phyloP scores from a whole-genome alignment of 2,888 invertebrate genomes.

The Melieria crassipennis region DNA sequence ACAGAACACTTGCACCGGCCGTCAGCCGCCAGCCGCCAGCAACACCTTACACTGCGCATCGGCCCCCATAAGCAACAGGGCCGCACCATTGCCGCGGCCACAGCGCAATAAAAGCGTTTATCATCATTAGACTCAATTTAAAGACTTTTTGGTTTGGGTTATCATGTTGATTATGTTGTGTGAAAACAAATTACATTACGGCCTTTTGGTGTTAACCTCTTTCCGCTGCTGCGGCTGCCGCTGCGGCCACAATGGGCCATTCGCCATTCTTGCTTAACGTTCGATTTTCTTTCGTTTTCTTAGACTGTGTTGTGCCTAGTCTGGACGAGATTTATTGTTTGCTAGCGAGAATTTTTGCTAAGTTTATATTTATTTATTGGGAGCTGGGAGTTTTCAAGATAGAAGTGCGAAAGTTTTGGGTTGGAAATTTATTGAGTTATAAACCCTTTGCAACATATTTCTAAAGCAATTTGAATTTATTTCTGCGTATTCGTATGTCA shows the following conservation, averaged over 20 bases:
- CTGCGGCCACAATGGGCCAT: constrained; percentile 12
- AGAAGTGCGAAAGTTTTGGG: no score
- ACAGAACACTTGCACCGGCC: constrained; percentile 12
- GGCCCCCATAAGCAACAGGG: constrained; percentile 49
- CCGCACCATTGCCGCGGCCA: constrained; percentile 29
- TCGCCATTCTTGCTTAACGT: not conserved
- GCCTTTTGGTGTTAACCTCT: constrained; percentile 51
- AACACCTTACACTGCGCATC: constrained; percentile 44
- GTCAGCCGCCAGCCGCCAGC: constrained; percentile 35
- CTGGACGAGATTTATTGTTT: no score
- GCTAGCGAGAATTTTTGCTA: no score
- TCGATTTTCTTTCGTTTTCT: no score
- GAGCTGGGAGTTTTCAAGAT: no score
- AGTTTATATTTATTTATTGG: no score
- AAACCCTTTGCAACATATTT: no score
- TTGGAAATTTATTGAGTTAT: no score
- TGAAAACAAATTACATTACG: constrained; percentile 66
- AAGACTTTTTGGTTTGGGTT: constrained; percentile 63
- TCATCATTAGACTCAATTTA: constrained; percentile 66
- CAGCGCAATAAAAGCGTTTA: constrained; percentile 62
- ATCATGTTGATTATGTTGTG: constrained; percentile 67
- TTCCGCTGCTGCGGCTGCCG: constrained; percentile 16
- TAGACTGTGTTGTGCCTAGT: no score
- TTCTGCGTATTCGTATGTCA: no score
- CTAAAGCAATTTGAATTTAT: no score